Base-by-base conservation (phyloP, 2,797 vertebrate genomes). In the Pantherophis vulpinus region DNA sequence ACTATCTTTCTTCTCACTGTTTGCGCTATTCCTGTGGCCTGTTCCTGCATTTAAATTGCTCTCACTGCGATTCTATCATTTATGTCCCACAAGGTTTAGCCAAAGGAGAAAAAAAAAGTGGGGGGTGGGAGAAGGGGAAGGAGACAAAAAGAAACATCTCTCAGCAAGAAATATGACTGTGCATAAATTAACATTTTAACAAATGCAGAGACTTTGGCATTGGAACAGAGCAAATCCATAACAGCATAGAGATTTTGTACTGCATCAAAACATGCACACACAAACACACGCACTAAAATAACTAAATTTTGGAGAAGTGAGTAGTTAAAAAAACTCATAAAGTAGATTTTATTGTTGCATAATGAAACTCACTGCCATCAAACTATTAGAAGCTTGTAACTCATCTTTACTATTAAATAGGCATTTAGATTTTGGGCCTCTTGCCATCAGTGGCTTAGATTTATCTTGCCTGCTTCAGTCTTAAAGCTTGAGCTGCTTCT, bases 391-490 rank as follows among this genome's bases (percentile, higher is more conserved):
- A 95, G 87, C 87, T 87, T 90, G 51, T 94, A 94, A 87, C 61
- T 96, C 54, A 70, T 74, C 92, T 96, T 14, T 92, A 79, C 55
- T 94, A 60, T 93, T 95, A 96, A 95, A 95, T 93, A 96, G 70
- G 94, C 66, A 93, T 93, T 91, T 93, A 66, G 93, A 94, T 25
- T 95, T 96, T 90, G 37, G 29, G 93, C 93, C 95, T 96, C 63
- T 94, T 93, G 92, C 88, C 94, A 37, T 93, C 89, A 89, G 96
- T 96, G 93, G 32, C 86, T 96, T 87, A 89, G 94, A 94, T 96
- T 96, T 96, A 93, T 94, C 95, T 97, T 96, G 91, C 93, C 96
- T 90, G 20, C 58, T 96, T 95, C 90, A 91, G 63, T 90, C 70
- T 96, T 91, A 90, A 94, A 96, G 94, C 86, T 88, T 94, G 94